Base-by-base conservation (phyloP, 2,113 vertebrate species). In the Saccopteryx leptura region DNA sequence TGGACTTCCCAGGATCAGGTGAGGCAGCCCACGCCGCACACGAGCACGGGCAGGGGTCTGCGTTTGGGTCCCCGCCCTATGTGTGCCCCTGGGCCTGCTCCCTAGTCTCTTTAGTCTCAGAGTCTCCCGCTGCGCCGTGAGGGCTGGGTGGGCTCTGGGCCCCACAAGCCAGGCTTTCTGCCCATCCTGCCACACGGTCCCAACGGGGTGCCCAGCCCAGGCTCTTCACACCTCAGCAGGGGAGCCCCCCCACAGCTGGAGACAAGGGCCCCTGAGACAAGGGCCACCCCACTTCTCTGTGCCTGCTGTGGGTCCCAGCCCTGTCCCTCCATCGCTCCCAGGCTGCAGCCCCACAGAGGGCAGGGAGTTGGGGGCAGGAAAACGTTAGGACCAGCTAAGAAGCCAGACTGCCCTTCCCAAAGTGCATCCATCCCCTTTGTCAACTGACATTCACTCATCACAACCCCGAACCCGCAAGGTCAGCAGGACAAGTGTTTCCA, bases 91-190 rank as follows among this genome's bases (percentile, higher is more conserved):
- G 33, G 54, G 60, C 8, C 76, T 33, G 31, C 33, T 81, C 81
- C 94, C 81, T 31, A 28, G 28, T 69, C 17, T 90, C 71, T 80
- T 81, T 90, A 85, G 85, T 28, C 80, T 69, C 76, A 4, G 50
- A 26, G 18, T 46, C 39, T 33, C 60, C 78, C 21, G 31, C 50
- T 56, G 39, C 15, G 17, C 19, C 39, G 9, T 0, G 1, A 58
- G 3, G 10, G 21, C 68, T 56, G 11, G 2, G 3, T 56, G 28
- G 39, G 50, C 69, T 72, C 85, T 28, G 9, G 69, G 18, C 65
- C 31, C n/a, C 52, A 26, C 26, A 72, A 18, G 71, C 10, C 48
- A 75, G 78, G 14, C 39, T 61, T 88, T 21, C 71, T 23, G 56
- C 26, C 33, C n/a, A 5, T 5, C 18, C n/a, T 18, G 9, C 74